phyloP scores from a whole-genome alignment of 2,113 vertebrate genomes.

The Pelecanus crispus region DNA sequence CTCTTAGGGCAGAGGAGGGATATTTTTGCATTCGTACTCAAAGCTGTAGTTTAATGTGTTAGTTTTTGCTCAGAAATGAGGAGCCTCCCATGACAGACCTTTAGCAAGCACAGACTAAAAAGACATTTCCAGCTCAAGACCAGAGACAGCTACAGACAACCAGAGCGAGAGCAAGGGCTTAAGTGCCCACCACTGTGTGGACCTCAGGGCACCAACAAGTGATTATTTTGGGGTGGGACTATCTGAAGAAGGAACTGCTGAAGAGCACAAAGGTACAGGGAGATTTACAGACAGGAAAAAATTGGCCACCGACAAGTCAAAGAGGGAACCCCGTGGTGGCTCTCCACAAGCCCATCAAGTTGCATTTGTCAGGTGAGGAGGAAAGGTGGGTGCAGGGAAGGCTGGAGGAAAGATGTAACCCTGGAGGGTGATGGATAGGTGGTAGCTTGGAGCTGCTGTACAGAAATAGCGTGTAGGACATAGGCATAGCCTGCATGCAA shows the following conservation, averaged over 20 bases:
- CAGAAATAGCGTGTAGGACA: background rate
- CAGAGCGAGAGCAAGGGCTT: background rate
- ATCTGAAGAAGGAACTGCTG: background rate
- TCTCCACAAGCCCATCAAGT: background rate
- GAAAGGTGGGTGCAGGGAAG: background rate
- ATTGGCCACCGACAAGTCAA: rapidly evolving
- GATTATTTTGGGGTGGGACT: background rate
- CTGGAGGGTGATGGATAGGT: background rate
- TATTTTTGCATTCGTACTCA: background rate
- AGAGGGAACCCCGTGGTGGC: background rate
- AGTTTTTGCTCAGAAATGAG: background rate
- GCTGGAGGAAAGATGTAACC: background rate
- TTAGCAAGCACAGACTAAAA: background rate
- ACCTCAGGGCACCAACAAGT: background rate
- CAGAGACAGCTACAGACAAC: background rate
- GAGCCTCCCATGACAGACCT: rapidly evolving
- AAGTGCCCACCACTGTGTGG: background rate
- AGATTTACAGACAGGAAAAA: background rate
- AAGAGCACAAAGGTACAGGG: background rate
- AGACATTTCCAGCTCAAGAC: background rate
- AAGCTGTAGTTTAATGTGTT: background rate
- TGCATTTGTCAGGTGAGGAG: background rate
- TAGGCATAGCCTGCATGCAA: background rate
- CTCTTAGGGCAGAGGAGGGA: background rate
- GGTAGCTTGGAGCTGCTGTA: background rate